Evolutionary conservation across 1,140 invertebrate genomes (phyloP).

Genomic region (Mya arenaria): DNA sequence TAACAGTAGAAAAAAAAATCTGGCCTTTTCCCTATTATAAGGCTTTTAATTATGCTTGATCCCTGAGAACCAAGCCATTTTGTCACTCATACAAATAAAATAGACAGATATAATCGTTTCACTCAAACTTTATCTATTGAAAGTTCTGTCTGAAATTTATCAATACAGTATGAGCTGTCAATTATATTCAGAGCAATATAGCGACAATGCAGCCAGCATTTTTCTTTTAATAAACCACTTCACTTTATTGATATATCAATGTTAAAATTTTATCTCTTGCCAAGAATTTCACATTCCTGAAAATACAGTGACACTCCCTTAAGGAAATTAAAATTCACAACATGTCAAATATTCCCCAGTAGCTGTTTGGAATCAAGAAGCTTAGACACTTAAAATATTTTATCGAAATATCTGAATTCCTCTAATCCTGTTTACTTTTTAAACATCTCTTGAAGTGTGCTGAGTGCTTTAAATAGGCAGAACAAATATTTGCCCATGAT

Average conservation of each 20-base stretch:
- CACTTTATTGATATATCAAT: neutral
- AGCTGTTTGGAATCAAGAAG: neutral
- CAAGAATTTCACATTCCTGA: neutral
- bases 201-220: too few species aligned
- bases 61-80: too few species aligned
- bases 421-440: neutral
- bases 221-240: too few species aligned
- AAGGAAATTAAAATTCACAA: neutral
- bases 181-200: too few species aligned
- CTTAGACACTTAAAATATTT: neutral
- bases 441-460: neutral
- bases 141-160: too few species aligned
- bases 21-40: too few species aligned
- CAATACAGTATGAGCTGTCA: too few species aligned
- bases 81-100: too few species aligned
- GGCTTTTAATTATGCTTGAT: too few species aligned
- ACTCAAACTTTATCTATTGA: too few species aligned
- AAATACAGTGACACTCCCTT: neutral
- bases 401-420: neutral
- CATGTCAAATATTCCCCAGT: neutral
- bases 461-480: neutral
- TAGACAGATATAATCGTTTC: too few species aligned
- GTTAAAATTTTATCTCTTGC: neutral
- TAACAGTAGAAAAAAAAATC: too few species aligned
- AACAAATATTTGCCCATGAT: slow-evolving; percentile 2